A percentile compares a stretch with the other conserved stretches of the same genome.
Evolutionary conservation across 2,888 invertebrate species (phyloP).

Genomic region (Cistogaster globosa): DNA sequence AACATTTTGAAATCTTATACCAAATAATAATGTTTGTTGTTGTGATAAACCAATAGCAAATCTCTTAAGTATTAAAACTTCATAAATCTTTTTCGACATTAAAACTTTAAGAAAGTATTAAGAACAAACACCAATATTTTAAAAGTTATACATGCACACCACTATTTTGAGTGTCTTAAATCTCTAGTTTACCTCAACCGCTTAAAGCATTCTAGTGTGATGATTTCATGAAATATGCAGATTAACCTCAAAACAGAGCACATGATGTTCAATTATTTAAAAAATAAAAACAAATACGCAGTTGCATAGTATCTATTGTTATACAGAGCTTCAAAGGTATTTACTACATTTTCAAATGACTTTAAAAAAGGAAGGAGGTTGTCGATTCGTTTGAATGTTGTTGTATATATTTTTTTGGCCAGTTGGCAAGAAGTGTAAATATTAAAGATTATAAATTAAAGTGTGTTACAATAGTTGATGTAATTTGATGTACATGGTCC

Average conservation of each 20-base stretch:
- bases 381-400: no score
- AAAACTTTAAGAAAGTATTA: slow-evolving; percentile 8
- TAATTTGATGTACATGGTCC: no score
- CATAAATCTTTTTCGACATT: background rate
- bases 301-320: background rate
- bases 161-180: slow-evolving; percentile 25
- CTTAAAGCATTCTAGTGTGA: slow-evolving; percentile 56
- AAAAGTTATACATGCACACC: background rate
- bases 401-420: no score
- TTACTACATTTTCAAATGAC: no score
- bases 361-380: no score
- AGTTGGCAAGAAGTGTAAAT: no score
- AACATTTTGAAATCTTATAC: no score
- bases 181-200: slow-evolving; percentile 65
- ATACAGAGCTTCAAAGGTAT: background rate
- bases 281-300: background rate
- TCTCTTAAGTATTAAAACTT: background rate
- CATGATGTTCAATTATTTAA: slow-evolving; percentile 23
- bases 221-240: slow-evolving; percentile 37
- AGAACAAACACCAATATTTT: background rate
- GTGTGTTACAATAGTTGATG: no score
- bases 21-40: no score
- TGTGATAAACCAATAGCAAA: no score
- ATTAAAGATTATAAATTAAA: no score
- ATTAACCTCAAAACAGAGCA: slow-evolving; percentile 54